Evolutionary conservation across 2,888 invertebrate genomes (phyloP), one percentile per base, ranked within the genome.

Genomic region (Ormia ochracea): DNA sequence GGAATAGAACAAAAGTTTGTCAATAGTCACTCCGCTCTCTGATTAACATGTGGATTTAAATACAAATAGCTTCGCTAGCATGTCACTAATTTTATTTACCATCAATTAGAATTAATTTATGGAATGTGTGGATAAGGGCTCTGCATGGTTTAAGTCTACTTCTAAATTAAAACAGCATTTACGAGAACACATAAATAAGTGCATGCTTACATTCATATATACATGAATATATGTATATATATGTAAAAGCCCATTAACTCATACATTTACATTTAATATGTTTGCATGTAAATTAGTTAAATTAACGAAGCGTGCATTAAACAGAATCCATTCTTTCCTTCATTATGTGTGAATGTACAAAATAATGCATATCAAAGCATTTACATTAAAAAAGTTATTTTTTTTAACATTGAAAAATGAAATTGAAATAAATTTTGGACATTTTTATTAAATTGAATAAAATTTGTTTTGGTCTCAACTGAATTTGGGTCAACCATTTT

Each of bases 241-340:
- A 45, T 21, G 4, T 23, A 48, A 23, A 2, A 12, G 7, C 14
- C 0, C 10, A 23, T 36, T 17, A 33, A 19, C 23, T 6, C 1
- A 4, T 7, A 28, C 52, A 14, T 43, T 10, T 43, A 4, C 28
- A 50, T 28, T n/a, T 23, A n/a, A 14, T 28, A 50, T 31, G 38
- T 36, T 33, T 48, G 19, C 70, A 83, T 83, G 79, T 81, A 83
- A 86, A 84, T 85, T 85, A 85, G 82, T 82, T 79, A 61, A 83
- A 70, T 74, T 82, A 84, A 63, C 85, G 81, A 82, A 83, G 85
- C 85, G 82, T 75, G 59, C 43, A 23, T 68, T 63, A 41, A 66
- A 45, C 28, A 54, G 52, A 70, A 59, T 33, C 19, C 38, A 21
- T 63, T 48, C 63, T 63, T 45, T 48, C 63, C 68, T 45, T 69